Evolutionary conservation across 2,888 invertebrate genomes (phyloP).

Genomic region (Trissonchulus sp.): DNA sequence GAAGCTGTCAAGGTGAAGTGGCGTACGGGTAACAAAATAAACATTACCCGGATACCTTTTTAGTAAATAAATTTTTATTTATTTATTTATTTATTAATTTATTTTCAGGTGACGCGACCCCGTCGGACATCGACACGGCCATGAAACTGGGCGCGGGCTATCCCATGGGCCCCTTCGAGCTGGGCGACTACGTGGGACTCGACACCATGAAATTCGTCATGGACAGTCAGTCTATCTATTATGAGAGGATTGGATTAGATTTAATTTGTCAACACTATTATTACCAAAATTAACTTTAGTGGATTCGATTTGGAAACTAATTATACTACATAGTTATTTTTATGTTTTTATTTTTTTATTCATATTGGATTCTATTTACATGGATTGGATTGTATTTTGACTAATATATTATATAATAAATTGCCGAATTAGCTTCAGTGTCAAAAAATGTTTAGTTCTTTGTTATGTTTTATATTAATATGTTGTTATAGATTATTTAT

Average conservation of each 20-base stretch:
- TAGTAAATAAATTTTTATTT: no score
- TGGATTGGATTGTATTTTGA: no score
- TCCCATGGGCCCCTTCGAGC: conserved; percentile 83
- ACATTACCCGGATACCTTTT: no score
- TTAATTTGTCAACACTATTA: neutral
- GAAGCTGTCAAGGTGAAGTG: no score
- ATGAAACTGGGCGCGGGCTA: conserved; percentile 83
- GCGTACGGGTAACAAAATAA: no score
- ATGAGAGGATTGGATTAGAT: no score
- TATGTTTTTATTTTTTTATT: conserved; percentile 20
- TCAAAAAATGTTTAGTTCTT: no score
- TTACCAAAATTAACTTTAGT: neutral
- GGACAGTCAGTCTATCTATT: conserved; percentile 60
- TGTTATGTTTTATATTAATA: no score
- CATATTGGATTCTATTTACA: conserved; percentile 31
- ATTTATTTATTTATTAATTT: no score
- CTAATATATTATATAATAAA: no score
- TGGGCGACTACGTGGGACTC: conserved; percentile 73
- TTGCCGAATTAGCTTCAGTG: no score
- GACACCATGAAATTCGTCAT: conserved; percentile 71
- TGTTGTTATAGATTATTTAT: no score
- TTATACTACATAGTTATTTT: neutral
- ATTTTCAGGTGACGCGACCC: conserved; percentile 59
- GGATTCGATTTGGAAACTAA: neutral
- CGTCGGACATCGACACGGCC: conserved; percentile 73